These are phyloP conservation scores for Drosophila funebris DNA, from an alignment of 1,140 invertebrate species.

Conservation along the genomic window DNA sequence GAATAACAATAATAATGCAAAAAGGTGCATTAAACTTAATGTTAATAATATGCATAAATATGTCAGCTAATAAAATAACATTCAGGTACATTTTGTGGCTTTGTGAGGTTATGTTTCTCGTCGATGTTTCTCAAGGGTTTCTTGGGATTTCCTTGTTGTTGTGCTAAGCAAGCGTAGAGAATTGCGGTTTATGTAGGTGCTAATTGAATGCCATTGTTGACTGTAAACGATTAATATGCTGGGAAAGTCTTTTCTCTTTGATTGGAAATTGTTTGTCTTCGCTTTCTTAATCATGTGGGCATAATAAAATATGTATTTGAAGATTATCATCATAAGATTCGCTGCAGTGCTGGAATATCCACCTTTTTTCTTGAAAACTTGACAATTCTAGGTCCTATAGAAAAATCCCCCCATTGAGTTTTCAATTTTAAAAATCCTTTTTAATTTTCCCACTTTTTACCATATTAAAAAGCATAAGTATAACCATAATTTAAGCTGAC, in stretches of 20 bases:
- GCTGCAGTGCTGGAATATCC: too few relatives aligned
- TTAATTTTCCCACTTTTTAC: too few relatives aligned
- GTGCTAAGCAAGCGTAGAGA: conserved; percentile 17
- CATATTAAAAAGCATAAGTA: too few relatives aligned
- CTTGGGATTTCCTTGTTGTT: neutral
- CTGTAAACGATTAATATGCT: neutral
- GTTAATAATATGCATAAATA: conserved; percentile 82
- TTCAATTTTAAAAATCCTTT: too few relatives aligned
- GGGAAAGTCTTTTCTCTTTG: neutral
- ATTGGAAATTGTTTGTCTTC: neutral
- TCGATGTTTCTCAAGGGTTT: conserved; percentile 25
- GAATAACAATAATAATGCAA: conserved; percentile 26
- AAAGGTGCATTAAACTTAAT: conserved; percentile 60
- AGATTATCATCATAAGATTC: too few relatives aligned
- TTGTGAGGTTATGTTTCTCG: conserved; percentile 51
- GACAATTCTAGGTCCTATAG: too few relatives aligned
- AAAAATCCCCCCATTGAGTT: too few relatives aligned
- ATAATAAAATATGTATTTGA: neutral
- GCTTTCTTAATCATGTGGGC: neutral
- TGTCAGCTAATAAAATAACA: conserved; percentile 64
- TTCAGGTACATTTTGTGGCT: conserved; percentile 13
- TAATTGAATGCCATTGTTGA: conserved; percentile 62
- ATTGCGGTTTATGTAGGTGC: conserved; percentile 58
- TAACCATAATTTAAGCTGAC: too few relatives aligned
- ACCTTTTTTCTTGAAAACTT: too few relatives aligned